Evolutionary conservation across 2,113 vertebrate genomes (phyloP), one percentile per base, ranked within the genome.

Genomic region (Platysteira castanea): DNA sequence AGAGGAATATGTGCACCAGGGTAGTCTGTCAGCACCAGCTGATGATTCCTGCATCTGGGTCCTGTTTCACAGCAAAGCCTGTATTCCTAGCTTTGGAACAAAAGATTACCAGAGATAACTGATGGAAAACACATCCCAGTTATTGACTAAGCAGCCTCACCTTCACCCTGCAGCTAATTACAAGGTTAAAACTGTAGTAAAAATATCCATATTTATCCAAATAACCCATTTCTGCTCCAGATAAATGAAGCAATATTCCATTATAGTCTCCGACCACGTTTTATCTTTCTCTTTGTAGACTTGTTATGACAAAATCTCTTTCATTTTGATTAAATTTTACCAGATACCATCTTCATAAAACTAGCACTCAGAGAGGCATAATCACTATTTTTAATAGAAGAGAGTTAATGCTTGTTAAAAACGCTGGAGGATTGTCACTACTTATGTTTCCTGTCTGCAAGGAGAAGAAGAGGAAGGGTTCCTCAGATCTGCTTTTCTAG

Each of bases 101-200:
- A 87, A 85, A 85, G 80, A 85, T 95, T 75, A 44, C 73, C 28
- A 67, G 84, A 89, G 77, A 75, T 82, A 94, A 96, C 85, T 30
- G 69, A 35, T 27, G 33, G 67, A 89, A 96, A 95, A 80, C 30
- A 26, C 39, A 84, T 61, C 69, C 61, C 56, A 67, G 31, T 15
- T 90, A 67, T 65, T 89, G 95, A 87, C 70, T 90, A 78, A 79
- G 59, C 53, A 80, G 76, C 49, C 83, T 94, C 84, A 78, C 71
- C 87, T 73, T 71, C 64, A 82, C 71, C 73, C 70, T 93, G 68
- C 67, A 87, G 79, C 54, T 79, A 89, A 92, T 17, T 84, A 46
- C 53, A 59, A 88, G 28, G 56, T 82, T 64, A 80, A 88, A 94
- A 57, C 35, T 8, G 41, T 41, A 70, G 60, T 54, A 46, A 91